Evolutionary conservation across 1,140 invertebrate genomes (phyloP), one percentile per base, ranked within the genome.

Genomic region (Magallana gigas): DNA sequence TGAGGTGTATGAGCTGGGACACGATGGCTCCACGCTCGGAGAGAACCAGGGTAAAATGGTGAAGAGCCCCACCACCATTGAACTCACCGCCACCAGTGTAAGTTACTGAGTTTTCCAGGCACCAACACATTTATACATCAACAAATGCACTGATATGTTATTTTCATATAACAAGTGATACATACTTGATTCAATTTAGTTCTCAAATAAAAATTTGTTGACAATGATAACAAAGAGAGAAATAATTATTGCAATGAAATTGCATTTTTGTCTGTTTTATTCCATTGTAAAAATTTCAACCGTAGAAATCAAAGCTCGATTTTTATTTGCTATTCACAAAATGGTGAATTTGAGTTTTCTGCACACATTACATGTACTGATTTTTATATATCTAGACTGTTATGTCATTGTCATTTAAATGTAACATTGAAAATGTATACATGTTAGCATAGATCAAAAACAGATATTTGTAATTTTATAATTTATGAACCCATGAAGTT

Each of bases 1-100:
- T 62, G 82, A 90, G 18, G 58, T 90, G 59, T 91, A 58, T 88
- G 62, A 84, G 11, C 59, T 82, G 18, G 71, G 60, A 56, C 36
- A 68, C 8, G 71, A 68, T 29, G 58, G 59, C 1, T 57, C n/a
- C 16, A 14, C 7, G 12, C n/a, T 84, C 14, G 48, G 29, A 14
- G 58, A 84, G 16, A 48, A 71, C n/a, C 36, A n/a, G 16, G 56
- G 64, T 0, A 16, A 9, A 12, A 8, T 59, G 12, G 58, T 76
- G 8, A 29, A 56, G 57, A 57, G 18, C 36, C 8, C 57, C 8
- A 80, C 18, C 3, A 16, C 36, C 4, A 71, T 62, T 14, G 18
- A 14, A 14, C 23, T 76, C 8, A 76, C 0, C 14, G 29, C 9
- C 8, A 8, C 16, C 6, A 18, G n/a, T 83, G 57, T 83, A 85